Base-by-base conservation (phyloP, 2,113 vertebrate species). In the Turdus rufiventris region DNA sequence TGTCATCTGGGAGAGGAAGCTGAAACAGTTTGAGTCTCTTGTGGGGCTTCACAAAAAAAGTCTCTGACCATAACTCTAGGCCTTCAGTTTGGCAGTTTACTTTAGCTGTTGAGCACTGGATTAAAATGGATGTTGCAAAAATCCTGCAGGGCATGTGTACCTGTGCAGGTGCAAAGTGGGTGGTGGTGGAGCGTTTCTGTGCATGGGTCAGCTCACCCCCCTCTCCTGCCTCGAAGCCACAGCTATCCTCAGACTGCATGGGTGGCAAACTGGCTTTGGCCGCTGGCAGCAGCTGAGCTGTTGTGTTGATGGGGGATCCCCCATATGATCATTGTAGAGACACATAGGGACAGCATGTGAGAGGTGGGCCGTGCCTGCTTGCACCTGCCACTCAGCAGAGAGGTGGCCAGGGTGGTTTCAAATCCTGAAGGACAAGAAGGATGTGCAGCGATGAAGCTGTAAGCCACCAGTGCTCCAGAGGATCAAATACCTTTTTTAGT, bases 401-500 rank as follows among this genome's bases (percentile, higher is more conserved):
- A n/a, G 20, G 34, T 47, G 36, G 18, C 62, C 9, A 17, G 24
- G 7, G 25, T 84, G 80, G 26, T 51, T 58, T 47, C 4, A 15
- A 12, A n/a, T 57, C 20, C 75, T 50, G 34, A 71, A 78, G 38
- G 38, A 38, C 38, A 38, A 38, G 65, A 74, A 21, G 33, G 40
- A n/a, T 0, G 0, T 58, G 40, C 14, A 38, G 34, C 0, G 0
- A 28, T 24, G 25, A 43, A 56, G 45, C n/a, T 3, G 0, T 70
- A 57, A 65, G 19, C 20, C 26, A 58, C 18, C 18, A 47, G 26
- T 0, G 0, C 25, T 82, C 20, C 3, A 11, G 23, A 29, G 16
- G 34, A 68, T 33, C 36, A 56, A 40, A 58, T 5, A 2, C 38
- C 28, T 34, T 57, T 71, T 67, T 53, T 56, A 34, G 42, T 67